phyloP scores from a whole-genome alignment of 2,113 vertebrate species.

The Planiliza haematocheilus region DNA sequence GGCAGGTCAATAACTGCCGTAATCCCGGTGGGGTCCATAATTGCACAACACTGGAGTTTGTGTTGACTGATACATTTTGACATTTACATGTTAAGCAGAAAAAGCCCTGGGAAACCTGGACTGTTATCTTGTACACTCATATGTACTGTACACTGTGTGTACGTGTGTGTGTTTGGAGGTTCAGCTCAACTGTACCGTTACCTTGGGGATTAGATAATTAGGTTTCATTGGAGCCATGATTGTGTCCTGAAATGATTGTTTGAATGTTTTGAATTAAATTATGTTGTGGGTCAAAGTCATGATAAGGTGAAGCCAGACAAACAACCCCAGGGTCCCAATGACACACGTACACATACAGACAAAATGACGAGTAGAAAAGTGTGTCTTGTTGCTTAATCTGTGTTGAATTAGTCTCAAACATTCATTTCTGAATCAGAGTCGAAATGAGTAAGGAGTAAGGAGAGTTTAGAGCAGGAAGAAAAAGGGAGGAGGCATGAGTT shows the following conservation, averaged over 20 bases:
- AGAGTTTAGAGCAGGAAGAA: slow-evolving; percentile 18
- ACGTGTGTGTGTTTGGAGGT: slow-evolving; percentile 5
- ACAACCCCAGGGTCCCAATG: slow-evolving; percentile 29
- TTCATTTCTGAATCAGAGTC: slow-evolving; percentile 51
- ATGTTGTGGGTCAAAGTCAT: slow-evolving; percentile 64
- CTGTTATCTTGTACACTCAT: neutral
- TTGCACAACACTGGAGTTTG: slow-evolving; percentile 26
- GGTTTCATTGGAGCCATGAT: slow-evolving; percentile 59
- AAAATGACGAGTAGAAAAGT: slow-evolving; percentile 18
- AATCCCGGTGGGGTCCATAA: slow-evolving; percentile 1
- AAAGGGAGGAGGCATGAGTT: neutral
- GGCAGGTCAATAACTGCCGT: neutral
- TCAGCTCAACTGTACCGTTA: slow-evolving; percentile 36
- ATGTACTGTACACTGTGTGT: too few relatives aligned
- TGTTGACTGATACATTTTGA: slow-evolving; percentile 36
- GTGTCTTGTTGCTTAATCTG: slow-evolving; percentile 64
- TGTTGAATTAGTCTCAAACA: slow-evolving; percentile 58
- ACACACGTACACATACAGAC: slow-evolving; percentile 23
- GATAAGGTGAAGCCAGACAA: slow-evolving; percentile 62
- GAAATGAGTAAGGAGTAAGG: slow-evolving; percentile 33
- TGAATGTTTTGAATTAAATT: slow-evolving; percentile 71
- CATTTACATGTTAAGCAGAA: slow-evolving; percentile 50
- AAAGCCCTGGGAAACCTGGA: slow-evolving; percentile 30
- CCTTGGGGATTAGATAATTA: slow-evolving; percentile 50
- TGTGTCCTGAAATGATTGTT: slow-evolving; percentile 65